Evolutionary conservation across 2,113 vertebrate genomes (phyloP), one percentile per base, ranked within the genome.

Genomic region (Rhea americana): DNA sequence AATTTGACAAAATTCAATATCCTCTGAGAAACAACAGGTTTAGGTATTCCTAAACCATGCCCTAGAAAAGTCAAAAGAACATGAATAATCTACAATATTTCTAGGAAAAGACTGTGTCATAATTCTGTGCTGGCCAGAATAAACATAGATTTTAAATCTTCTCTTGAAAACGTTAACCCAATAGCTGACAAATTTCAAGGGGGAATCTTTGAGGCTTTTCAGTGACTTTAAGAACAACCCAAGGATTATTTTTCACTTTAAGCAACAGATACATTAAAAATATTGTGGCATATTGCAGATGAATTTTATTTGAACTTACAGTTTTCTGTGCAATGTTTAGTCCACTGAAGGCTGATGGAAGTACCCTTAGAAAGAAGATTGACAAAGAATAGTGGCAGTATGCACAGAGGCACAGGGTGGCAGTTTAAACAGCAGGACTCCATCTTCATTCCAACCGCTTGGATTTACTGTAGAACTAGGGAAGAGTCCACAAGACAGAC

Each of bases 1-100:
- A 80, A 92, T 80, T 91, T 51, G 82, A 87, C 24, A 86, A 82
- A 92, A 90, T 92, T 92, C 37, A 91, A 58, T 94, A 93, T 66
- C 70, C 47, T 92, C 82, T 73, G 91, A 77, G 62, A 51, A 94
- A 55, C 19, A 74, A 55, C 41, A 75, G 55, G 72, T 94, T 88
- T 88, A 91, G 11, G 7, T 25, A 39, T 4, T 81, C 56, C 68
- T 85, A 25, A 55, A 6, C 16, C 39, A 63, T 65, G 67, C 9
- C 89, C 79, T 82, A 84, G 55, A 85, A 85, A 93, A 96, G 14
- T 51, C 37, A 86, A 91, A 93, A 92, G 32, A 76, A 85, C 70
- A 88, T 14, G 63, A 82, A 85, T 56, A 88, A 90, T 81, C 56
- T 76, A 39, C 28, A 70, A 16, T 56, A 76, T 91, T 95, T 94